phyloP scores from a whole-genome alignment of 1,140 invertebrate species.

The Thereuonema tuberculata region DNA sequence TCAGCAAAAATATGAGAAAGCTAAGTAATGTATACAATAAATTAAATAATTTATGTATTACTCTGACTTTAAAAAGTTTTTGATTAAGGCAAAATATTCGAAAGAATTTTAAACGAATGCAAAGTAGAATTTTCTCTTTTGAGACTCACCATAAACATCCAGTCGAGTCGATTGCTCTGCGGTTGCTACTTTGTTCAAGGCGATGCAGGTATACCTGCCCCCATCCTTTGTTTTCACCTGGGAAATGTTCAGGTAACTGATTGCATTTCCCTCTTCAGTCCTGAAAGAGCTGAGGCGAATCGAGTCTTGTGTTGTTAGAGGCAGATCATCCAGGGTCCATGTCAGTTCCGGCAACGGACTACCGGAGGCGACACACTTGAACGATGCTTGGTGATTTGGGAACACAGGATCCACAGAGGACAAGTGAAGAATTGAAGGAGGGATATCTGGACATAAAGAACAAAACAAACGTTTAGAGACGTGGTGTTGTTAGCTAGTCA shows the following conservation, averaged over 20 bases:
- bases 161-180: slow-evolving; percentile 44
- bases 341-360: slow-evolving; percentile 85
- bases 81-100: too few species aligned
- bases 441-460: too few species aligned
- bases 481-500: too few species aligned
- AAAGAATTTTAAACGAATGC: too few species aligned
- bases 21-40: too few species aligned
- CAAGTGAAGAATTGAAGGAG: slow-evolving; percentile 60
- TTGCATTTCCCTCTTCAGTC: slow-evolving; percentile 78
- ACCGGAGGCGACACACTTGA: slow-evolving; percentile 67
- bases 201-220: slow-evolving; percentile 76
- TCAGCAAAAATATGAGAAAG: too few species aligned
- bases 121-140: too few species aligned
- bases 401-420: slow-evolving; percentile 71
- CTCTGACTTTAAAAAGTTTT: too few species aligned
- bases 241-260: slow-evolving; percentile 88
- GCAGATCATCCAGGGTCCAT: slow-evolving; percentile 63
- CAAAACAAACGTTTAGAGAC: too few species aligned
- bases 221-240: slow-evolving; percentile 76
- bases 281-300: slow-evolving; percentile 82
- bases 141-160: slow-evolving; percentile 49
- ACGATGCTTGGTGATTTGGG: slow-evolving; percentile 53
- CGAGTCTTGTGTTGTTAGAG: slow-evolving; percentile 52
- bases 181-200: slow-evolving; percentile 60
- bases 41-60: too few species aligned